Percentiles rank a stretch among this genome's conserved stretches.
These are phyloP conservation scores for Phainopepla nitens DNA, from an alignment of 2,113 vertebrate species.

Conservation along the genomic window DNA sequence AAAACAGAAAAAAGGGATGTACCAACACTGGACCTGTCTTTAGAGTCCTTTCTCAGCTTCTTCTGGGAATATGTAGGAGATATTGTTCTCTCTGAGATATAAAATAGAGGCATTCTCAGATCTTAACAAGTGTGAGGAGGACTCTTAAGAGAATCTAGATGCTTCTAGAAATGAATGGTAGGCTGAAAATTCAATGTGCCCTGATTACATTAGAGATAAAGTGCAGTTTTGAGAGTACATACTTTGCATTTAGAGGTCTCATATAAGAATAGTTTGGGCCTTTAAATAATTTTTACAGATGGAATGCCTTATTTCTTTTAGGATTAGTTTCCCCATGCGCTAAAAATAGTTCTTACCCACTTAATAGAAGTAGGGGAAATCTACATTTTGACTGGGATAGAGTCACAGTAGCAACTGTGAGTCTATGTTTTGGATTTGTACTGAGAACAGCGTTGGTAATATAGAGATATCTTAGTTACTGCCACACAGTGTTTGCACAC, in stretches of 20 bases:
- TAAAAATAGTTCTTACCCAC: neutral
- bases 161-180: neutral
- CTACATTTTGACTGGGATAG: neutral
- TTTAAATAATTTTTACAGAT: neutral
- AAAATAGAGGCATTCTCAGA: neutral
- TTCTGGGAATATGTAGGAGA: neutral
- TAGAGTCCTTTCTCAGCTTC: neutral
- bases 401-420: neutral
- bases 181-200: neutral
- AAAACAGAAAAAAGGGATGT: neutral
- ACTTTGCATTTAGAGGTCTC: neutral
- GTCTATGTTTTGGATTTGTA: neutral
- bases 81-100: neutral
- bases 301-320: neutral
- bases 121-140: neutral
- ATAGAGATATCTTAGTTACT: neutral
- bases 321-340: neutral
- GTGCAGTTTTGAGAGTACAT: neutral
- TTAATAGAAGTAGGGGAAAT: neutral
- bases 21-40: neutral
- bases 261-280: neutral
- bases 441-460: neutral
- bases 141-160: neutral
- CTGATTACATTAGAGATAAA: neutral
- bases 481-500: neutral